Conservation (phyloP, 2,113 vertebrate genomes). For the Merops nubicus region DNA sequence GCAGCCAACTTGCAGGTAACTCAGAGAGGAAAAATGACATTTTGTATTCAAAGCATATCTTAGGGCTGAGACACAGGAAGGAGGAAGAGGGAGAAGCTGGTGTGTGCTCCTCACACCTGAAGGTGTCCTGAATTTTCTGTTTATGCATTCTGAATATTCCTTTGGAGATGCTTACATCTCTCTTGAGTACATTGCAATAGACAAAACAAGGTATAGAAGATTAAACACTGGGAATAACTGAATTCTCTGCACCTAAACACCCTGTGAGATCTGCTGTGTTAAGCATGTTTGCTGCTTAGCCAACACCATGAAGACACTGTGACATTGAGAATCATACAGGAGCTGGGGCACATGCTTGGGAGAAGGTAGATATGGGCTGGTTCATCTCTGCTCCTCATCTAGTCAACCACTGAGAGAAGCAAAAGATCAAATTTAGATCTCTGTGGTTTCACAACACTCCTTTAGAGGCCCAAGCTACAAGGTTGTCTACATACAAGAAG, state of each 20-base stretch:
- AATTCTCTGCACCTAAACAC: background rate
- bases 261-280: background rate
- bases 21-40: background rate
- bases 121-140: background rate
- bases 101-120: too few relatives aligned
- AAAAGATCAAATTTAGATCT: background rate
- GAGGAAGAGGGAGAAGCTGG: background rate
- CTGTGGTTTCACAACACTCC: background rate
- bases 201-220: background rate
- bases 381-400: background rate
- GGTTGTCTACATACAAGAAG: too few relatives aligned
- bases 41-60: background rate
- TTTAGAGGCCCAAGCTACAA: background rate
- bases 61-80: background rate
- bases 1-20: background rate
- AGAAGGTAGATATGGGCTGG: background rate
- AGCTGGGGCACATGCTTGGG: background rate
- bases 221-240: rapidly evolving
- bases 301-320: background rate
- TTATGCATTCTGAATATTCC: background rate
- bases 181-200: background rate
- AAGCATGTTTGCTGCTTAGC: background rate
- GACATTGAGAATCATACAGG: background rate
- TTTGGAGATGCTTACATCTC: background rate
- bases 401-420: background rate